Conservation (phyloP, 2,888 invertebrate species). For the Clepsis dumicolana region DNA sequence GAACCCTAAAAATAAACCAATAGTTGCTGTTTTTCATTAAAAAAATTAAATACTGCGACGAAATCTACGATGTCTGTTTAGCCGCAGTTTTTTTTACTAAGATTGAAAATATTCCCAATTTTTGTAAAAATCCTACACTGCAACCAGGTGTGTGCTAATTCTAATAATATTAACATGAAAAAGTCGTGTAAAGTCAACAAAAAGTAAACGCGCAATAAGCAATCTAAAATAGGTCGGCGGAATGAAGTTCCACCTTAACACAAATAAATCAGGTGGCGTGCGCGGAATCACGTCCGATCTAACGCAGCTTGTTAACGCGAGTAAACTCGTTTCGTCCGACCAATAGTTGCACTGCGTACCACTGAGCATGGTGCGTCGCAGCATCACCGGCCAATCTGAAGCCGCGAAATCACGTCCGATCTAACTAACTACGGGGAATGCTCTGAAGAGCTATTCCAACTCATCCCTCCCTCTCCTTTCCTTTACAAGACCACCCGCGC, state of each 20-base stretch:
- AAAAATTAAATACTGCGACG: no score
- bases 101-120: no score
- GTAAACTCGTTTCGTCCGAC: constrained; percentile 66
- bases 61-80: no score
- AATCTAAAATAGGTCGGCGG: constrained; percentile 46
- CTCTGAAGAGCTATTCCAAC: no score
- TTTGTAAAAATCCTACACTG: no score
- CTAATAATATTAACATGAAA: neutral
- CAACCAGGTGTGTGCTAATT: no score
- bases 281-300: constrained; percentile 71
- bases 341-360: constrained; percentile 46
- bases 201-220: constrained; percentile 45
- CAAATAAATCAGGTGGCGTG: constrained; percentile 77
- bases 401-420: constrained; percentile 54
- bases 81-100: no score
- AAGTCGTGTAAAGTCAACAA: neutral
- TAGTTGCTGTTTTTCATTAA: no score
- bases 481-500: no score
- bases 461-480: no score
- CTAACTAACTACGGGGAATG: no score
- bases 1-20: no score
- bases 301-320: constrained; percentile 77
- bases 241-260: constrained; percentile 62
- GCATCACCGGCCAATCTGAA: constrained; percentile 10
- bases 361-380: constrained; percentile 46